Percentiles rank a stretch among this genome's conserved stretches.
phyloP scores from a whole-genome alignment of 2,113 vertebrate species.

The Triplophysa siluroides region DNA sequence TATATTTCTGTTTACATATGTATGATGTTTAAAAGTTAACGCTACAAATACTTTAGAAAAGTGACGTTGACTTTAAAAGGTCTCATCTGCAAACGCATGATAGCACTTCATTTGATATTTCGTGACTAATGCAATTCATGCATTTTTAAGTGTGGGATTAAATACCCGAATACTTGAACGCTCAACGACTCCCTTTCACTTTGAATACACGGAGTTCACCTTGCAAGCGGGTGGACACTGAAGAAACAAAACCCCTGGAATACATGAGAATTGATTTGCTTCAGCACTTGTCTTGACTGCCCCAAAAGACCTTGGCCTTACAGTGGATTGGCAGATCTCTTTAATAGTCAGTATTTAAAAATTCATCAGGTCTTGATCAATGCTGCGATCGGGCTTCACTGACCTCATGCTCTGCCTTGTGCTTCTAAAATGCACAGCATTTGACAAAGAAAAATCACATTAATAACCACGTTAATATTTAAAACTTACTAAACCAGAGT shows the following conservation, averaged over 20 bases:
- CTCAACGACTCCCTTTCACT: conserved; percentile 5
- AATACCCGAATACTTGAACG: background rate
- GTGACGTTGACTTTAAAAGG: no score
- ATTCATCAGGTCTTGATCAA: conserved; percentile 57
- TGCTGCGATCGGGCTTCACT: conserved; percentile 48
- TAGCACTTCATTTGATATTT: no score
- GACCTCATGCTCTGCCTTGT: conserved; percentile 50
- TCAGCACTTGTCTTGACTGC: conserved; percentile 41
- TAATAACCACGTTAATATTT: conserved; percentile 62
- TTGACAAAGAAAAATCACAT: conserved; percentile 50
- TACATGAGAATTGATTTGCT: conserved; percentile 44
- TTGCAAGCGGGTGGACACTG: conserved; percentile 29
- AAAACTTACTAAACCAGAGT: conserved; percentile 34
- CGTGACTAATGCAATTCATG: no score
- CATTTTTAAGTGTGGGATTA: no score
- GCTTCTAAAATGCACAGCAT: conserved; percentile 29
- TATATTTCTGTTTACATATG: no score
- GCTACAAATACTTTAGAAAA: no score
- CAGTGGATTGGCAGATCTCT: conserved; percentile 48
- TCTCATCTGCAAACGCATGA: no score
- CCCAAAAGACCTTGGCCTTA: conserved; percentile 54
- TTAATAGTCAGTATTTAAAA: conserved; percentile 56
- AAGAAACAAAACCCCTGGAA: conserved; percentile 47
- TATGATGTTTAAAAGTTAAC: no score
- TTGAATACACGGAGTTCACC: conserved; percentile 36